phyloP scores from a whole-genome alignment of 2,888 invertebrate species.

The Pachycephus smyrnensis region DNA sequence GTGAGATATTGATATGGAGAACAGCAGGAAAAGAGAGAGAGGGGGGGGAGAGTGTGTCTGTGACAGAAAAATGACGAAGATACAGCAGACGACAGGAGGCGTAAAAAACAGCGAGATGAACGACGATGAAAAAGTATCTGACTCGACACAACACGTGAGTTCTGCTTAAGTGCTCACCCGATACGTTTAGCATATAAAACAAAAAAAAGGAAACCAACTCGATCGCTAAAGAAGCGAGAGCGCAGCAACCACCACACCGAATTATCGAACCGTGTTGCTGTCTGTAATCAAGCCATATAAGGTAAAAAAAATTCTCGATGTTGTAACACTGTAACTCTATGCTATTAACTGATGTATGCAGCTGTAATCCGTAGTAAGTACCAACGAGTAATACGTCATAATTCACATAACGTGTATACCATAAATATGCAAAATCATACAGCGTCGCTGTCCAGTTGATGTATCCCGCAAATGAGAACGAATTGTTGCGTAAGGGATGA shows the following conservation, averaged over 20 bases:
- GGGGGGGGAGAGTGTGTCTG: not conserved
- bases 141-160: conserved; percentile 4
- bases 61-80: not conserved
- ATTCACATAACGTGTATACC: conserved; percentile 29
- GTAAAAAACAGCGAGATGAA: conserved; percentile 1
- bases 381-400: conserved; percentile 32
- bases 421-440: not conserved
- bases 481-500: not conserved
- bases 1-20: not conserved
- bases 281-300: conserved; percentile 9
- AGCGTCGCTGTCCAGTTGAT: not conserved
- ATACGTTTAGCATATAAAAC: not conserved
- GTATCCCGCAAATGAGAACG: not conserved
- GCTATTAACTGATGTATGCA: conserved; percentile 59
- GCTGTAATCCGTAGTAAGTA: conserved; percentile 57
- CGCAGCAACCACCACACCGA: conserved; percentile 11
- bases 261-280: conserved; percentile 9
- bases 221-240: conserved; percentile 1
- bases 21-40: conserved; percentile 9
- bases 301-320: conserved; percentile 56
- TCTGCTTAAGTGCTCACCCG: not conserved
- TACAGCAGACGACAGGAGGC: conserved; percentile 10
- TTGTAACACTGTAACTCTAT: conserved; percentile 63
- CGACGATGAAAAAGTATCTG: conserved; percentile 6
- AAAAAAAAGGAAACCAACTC: not conserved